Conservation (phyloP, 2,888 invertebrate genomes). For the Brachycybe producta region DNA sequence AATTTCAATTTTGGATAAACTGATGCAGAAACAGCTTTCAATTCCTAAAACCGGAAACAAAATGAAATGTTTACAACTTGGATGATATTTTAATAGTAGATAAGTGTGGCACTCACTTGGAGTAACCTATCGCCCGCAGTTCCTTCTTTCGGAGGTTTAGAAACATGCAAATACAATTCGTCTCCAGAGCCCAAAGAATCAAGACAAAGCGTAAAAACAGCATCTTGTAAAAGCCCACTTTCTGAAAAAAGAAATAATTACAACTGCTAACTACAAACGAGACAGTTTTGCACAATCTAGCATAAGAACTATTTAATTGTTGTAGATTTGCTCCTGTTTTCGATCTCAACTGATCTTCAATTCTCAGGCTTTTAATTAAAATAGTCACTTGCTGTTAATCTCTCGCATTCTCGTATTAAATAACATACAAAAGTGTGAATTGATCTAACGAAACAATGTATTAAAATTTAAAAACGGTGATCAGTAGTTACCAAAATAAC, state of each 20-base stretch:
- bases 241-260: constrained; percentile 20
- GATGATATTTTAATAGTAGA: background rate
- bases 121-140: constrained; percentile 48
- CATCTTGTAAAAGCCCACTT: constrained; percentile 50
- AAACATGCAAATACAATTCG: constrained; percentile 75
- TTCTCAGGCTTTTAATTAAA: too few relatives aligned
- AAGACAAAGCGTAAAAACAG: constrained; percentile 76
- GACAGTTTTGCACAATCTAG: too few relatives aligned
- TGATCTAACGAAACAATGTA: too few relatives aligned
- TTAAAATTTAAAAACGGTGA: too few relatives aligned
- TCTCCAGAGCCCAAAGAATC: constrained; percentile 52
- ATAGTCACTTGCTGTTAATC: background rate
- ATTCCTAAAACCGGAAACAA: constrained; percentile 35
- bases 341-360: too few relatives aligned
- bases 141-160: constrained; percentile 82
- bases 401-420: background rate
- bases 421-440: background rate
- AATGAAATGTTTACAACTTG: constrained; percentile 3
- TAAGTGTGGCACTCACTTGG: constrained; percentile 32
- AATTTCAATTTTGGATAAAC: constrained; percentile 38
- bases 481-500: too few relatives aligned
- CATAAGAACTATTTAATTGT: too few relatives aligned
- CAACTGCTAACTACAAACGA: too few relatives aligned
- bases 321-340: constrained; percentile 3
- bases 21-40: constrained; percentile 45